These are phyloP conservation scores for Dinomys branickii DNA, from an alignment of 2,113 vertebrate species.

Conservation along the genomic window DNA sequence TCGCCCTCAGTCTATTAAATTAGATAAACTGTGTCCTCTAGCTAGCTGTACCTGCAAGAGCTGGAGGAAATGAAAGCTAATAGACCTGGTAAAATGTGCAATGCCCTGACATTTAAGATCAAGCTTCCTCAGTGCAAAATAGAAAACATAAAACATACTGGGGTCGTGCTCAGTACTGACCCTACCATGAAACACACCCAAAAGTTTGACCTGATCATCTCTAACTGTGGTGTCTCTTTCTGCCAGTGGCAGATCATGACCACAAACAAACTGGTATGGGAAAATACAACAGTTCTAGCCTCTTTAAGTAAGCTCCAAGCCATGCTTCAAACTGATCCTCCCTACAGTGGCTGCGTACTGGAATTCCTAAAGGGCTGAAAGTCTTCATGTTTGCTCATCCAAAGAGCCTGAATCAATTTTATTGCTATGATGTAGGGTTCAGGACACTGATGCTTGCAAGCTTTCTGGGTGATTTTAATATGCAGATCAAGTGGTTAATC, in stretches of 20 bases:
- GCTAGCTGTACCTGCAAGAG: not conserved
- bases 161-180: not conserved
- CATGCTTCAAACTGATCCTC: not conserved
- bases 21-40: conserved; percentile 42
- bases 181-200: not conserved
- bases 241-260: not conserved
- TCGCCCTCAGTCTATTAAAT: conserved; percentile 6
- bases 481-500: not conserved
- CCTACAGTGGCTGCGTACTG: not conserved
- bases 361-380: not conserved
- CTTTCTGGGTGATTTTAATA: not conserved
- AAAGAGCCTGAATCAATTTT: not conserved
- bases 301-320: not conserved
- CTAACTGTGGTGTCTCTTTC: not conserved
- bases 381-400: not conserved
- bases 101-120: conserved; percentile 8
- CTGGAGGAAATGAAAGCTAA: not conserved
- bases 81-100: not conserved
- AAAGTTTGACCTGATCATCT: not conserved
- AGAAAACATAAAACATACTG: not conserved
- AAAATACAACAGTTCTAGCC: not conserved
- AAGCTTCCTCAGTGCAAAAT: not conserved
- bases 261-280: not conserved
- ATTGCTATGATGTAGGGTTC: not conserved
- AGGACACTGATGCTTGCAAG: not conserved